These are phyloP conservation scores for Apteryx owenii DNA, from an alignment of 2,113 vertebrate species.

Conservation along the genomic window DNA sequence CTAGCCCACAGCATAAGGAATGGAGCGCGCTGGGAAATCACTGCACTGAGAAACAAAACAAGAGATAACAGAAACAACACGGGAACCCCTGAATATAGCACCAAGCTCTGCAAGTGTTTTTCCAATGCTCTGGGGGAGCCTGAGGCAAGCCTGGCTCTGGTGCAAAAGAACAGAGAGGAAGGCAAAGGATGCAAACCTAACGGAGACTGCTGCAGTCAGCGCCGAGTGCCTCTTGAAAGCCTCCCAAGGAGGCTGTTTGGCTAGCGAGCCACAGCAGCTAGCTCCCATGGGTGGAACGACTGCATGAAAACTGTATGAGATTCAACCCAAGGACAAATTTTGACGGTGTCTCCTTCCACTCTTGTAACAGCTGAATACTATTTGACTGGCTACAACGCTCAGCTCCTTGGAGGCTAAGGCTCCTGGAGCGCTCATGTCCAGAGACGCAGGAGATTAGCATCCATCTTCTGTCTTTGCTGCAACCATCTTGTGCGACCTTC, in stretches of 20 bases:
- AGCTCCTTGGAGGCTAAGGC: accelerated
- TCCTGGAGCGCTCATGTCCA: neutral
- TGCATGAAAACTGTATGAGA: neutral
- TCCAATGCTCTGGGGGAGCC: accelerated
- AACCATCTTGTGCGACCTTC: neutral
- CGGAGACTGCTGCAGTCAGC: accelerated
- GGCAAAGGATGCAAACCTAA: neutral
- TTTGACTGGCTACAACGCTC: neutral
- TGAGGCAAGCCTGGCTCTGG: accelerated
- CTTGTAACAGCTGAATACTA: neutral
- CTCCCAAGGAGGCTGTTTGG: neutral
- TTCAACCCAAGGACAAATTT: neutral
- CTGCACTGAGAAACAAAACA: neutral
- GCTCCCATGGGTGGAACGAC: accelerated
- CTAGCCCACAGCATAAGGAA: neutral
- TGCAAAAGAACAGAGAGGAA: neutral
- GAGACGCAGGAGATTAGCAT: neutral
- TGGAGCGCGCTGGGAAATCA: neutral
- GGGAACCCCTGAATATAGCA: accelerated
- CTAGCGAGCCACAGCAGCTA: neutral
- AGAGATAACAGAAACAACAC: neutral
- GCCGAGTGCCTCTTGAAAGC: neutral
- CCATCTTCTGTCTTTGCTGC: neutral
- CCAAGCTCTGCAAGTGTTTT: neutral
- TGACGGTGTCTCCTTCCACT: neutral